phyloP scores from a whole-genome alignment of 2,113 vertebrate species.

The Paedocypris sp. region DNA sequence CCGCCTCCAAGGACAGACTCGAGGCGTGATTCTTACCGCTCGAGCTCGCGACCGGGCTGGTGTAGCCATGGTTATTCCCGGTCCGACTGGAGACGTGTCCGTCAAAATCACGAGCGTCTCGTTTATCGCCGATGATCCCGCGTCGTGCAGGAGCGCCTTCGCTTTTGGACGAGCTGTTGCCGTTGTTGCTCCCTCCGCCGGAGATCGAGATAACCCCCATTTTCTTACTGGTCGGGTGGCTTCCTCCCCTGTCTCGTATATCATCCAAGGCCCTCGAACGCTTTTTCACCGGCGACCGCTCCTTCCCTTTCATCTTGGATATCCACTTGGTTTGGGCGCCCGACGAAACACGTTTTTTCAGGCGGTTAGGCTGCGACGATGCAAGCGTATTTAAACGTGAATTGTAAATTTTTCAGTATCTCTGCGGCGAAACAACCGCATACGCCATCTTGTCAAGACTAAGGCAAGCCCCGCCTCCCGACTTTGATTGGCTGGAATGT shows the following conservation, averaged over 20 bases:
- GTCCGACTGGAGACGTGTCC: constrained; percentile 62
- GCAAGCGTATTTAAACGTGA: not conserved
- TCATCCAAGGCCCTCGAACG: constrained; percentile 85
- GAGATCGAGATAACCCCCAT: constrained; percentile 66
- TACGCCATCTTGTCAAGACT: constrained; percentile 66
- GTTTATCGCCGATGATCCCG: constrained; percentile 72
- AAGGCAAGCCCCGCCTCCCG: constrained; percentile 37
- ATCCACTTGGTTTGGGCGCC: constrained; percentile 23
- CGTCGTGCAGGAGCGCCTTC: constrained; percentile 67
- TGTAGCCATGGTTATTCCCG: constrained; percentile 65
- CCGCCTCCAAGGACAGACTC: constrained; percentile 55
- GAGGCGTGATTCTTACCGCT: constrained; percentile 66
- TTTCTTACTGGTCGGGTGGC: constrained; percentile 79
- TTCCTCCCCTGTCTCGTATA: constrained; percentile 72
- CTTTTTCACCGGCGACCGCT: constrained; percentile 90
- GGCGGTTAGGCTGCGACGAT: not conserved
- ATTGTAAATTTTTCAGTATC: constrained; percentile 42
- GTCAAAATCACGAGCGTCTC: constrained; percentile 73
- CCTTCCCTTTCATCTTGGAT: constrained; percentile 84
- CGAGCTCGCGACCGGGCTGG: constrained; percentile 57
- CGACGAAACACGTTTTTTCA: constrained; percentile 15
- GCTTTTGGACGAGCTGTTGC: constrained; percentile 64
- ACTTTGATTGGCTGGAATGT: constrained; percentile 47
- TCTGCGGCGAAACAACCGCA: constrained; percentile 63
- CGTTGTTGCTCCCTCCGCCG: constrained; percentile 61